Base-by-base conservation (phyloP, 2,797 vertebrate genomes). In the Loriculus beryllinus region DNA sequence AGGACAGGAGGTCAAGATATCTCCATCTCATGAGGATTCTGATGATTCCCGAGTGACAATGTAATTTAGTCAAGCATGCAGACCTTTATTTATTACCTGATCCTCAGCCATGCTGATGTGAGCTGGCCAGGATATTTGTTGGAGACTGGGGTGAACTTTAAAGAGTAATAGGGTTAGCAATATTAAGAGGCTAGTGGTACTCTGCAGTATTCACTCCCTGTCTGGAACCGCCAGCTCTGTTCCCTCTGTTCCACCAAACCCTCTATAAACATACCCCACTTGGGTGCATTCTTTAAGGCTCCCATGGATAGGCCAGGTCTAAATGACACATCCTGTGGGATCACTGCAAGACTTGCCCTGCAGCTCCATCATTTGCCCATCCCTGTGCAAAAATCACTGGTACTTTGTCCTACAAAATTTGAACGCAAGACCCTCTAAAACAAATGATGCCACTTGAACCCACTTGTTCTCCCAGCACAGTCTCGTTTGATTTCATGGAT, bases 221-320 rank as follows among this genome's bases (percentile, higher is more conserved):
- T 39, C 33, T 65, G 56, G 62, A 74, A 13, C 22, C 29, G 26
- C 49, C 33, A 54, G 67, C n/a, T 40, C 42, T 21, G 21, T 29
- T 60, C 37, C 42, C 39, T 37, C 51, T 23, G 19, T 21, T 57
- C 42, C 42, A 62, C 63, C 51, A 78, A 42, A 71, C 29, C 72
- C 51, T 28, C 49, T 39, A 59, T 6, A 10, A 67, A 40, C 0
- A 0, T 4, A 18, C 28, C 51, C 28, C 1, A 0, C 20, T 39
- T 37, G n/a, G 21, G 9, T 25, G 23, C 14, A 3, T 16, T 64
- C 37, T 48, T 71, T 9, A 78, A 77, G 18, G 70, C 17, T 64
- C 52, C n/a, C n/a, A 16, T 57, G n/a, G 21, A 16, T 14, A 72
- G 64, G 72, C 49, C 43, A 23, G 35, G 17, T 47, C 43, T 37